These are phyloP conservation scores for Harpegnathos saltator DNA, from an alignment of 1,140 invertebrate species.

Conservation along the genomic window DNA sequence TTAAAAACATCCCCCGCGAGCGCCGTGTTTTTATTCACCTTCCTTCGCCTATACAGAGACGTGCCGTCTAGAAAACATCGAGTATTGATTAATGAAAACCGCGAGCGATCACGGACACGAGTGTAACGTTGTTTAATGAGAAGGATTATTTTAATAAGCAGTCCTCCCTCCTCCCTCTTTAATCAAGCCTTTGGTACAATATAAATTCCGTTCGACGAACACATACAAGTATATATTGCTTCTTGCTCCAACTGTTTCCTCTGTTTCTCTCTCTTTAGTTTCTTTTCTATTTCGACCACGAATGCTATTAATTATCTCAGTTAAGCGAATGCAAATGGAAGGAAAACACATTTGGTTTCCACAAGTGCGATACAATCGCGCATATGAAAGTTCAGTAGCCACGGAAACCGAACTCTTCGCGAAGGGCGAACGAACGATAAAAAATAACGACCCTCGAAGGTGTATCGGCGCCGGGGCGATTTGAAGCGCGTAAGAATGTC, in stretches of 20 bases:
- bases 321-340: too few relatives aligned
- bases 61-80: constrained; percentile 21
- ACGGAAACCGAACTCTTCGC: too few relatives aligned
- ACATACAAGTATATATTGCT: background rate
- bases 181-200: background rate
- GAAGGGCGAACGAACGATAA: too few relatives aligned
- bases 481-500: too few relatives aligned
- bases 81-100: constrained; percentile 27
- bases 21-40: constrained; percentile 21
- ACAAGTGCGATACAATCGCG: too few relatives aligned
- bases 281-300: background rate
- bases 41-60: constrained; percentile 7
- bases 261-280: background rate
- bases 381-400: too few relatives aligned
- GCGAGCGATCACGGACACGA: constrained; percentile 20
- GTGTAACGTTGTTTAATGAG: background rate
- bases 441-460: too few relatives aligned
- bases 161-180: constrained; percentile 5
- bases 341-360: too few relatives aligned
- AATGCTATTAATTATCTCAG: too few relatives aligned
- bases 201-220: background rate
- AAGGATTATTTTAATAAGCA: background rate
- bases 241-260: background rate
- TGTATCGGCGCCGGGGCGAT: too few relatives aligned
- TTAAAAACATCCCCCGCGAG: constrained; percentile 38